phyloP scores from a whole-genome alignment of 2,888 invertebrate species.

The Endotricha flammealis region DNA sequence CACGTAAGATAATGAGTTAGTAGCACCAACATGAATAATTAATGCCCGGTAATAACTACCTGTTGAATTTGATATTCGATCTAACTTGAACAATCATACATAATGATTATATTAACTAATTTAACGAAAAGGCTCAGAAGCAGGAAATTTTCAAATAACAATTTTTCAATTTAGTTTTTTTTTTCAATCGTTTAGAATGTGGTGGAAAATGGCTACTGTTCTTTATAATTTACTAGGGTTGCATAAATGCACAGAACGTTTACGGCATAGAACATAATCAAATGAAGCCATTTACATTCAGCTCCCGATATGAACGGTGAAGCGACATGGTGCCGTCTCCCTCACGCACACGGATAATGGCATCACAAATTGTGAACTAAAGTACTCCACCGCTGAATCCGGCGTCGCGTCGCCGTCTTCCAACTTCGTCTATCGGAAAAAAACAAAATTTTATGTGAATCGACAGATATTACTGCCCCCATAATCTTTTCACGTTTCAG shows the following conservation, averaged over 20 bases:
- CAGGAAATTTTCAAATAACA: too few species aligned
- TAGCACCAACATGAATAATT: too few species aligned
- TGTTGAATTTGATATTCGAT: too few species aligned
- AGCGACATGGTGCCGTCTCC: constrained; percentile 40
- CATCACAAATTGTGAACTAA: constrained; percentile 65
- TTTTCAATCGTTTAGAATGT: too few species aligned
- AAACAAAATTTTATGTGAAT: constrained; percentile 63
- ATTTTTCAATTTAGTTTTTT: too few species aligned
- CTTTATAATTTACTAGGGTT: constrained; percentile 48
- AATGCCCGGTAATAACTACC: too few species aligned
- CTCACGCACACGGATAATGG: constrained; percentile 61
- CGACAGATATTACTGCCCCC: constrained; percentile 39
- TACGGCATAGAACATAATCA: constrained; percentile 63
- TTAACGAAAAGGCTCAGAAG: too few species aligned
- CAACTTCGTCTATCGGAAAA: constrained; percentile 50
- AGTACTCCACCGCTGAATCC: constrained; percentile 48
- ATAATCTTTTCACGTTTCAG: constrained; percentile 40
- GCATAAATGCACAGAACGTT: constrained; percentile 68
- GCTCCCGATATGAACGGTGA: constrained; percentile 46
- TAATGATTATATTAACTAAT: too few species aligned
- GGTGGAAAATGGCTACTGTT: constrained; percentile 35
- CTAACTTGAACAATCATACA: too few species aligned
- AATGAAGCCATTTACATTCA: constrained; percentile 76
- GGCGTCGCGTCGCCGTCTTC: constrained; percentile 44
- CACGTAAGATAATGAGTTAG: too few species aligned